A percentile compares a stretch with the other conserved stretches of the same genome.
These are phyloP conservation scores for Florisuga fusca DNA, from an alignment of 2,797 vertebrate species.

Conservation along the genomic window DNA sequence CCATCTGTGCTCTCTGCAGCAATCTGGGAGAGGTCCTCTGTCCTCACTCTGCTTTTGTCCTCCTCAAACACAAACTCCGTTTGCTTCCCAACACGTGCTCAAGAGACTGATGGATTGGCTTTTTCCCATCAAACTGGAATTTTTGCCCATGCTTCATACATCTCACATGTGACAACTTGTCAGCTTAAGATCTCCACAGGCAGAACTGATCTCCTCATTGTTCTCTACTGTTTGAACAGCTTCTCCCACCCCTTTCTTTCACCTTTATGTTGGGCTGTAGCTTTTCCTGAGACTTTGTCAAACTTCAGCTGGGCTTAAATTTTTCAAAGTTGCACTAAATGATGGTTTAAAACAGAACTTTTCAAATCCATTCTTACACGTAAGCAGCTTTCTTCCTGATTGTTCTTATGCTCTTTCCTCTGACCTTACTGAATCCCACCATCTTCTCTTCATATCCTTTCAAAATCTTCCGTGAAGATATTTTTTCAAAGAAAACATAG, in stretches of 20 bases:
- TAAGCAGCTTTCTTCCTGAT: background rate
- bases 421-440: background rate
- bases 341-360: background rate
- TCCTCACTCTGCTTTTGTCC: background rate
- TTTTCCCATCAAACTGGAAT: background rate
- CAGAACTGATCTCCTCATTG: background rate
- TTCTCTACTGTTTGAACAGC: background rate
- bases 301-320: background rate
- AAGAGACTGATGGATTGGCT: background rate
- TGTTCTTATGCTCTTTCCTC: fast-evolving
- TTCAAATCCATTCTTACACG: background rate
- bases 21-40: background rate
- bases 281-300: background rate
- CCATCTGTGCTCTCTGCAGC: background rate
- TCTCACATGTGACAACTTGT: background rate
- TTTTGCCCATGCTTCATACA: background rate
- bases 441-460: background rate
- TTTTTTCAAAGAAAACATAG: background rate
- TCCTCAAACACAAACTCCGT: background rate
- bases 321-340: background rate
- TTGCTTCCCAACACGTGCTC: background rate
- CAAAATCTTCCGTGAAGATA: background rate
- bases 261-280: background rate
- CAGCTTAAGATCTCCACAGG: background rate
- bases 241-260: background rate